A percentile compares a stretch with the other conserved stretches of the same genome.
These are phyloP conservation scores for Rhyacichthys aspro DNA, from an alignment of 2,797 vertebrate genomes.

Conservation along the genomic window DNA sequence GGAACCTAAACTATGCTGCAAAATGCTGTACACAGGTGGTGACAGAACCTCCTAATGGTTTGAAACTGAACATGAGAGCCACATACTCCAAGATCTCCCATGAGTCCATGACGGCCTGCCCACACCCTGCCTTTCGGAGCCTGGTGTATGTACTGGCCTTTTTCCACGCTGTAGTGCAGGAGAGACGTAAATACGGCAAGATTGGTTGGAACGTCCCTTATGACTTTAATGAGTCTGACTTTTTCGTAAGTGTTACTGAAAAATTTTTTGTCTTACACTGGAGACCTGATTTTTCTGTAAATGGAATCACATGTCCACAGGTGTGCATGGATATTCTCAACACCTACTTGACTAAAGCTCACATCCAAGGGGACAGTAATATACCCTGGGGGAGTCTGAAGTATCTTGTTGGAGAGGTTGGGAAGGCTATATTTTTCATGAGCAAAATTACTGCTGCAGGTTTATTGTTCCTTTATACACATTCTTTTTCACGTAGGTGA, in stretches of 20 bases:
- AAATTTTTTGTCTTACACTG: background rate
- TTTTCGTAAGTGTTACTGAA: conserved; percentile 80
- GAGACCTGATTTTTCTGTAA: conserved; percentile 9
- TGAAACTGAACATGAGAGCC: conserved; percentile 94
- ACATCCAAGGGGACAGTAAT: conserved; percentile 82
- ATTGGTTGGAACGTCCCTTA: conserved; percentile 95
- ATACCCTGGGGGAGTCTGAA: conserved; percentile 97
- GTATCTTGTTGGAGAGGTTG: conserved; percentile 95
- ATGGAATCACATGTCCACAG: conserved; percentile 68
- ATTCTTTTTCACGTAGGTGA: conserved; percentile 82
- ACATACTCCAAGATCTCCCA: conserved; percentile 91
- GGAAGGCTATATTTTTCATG: conserved; percentile 6
- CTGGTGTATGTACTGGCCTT: conserved; percentile 93
- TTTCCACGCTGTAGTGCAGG: conserved; percentile 97
- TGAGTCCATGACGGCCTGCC: conserved; percentile 82
- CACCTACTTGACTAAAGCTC: conserved; percentile 91
- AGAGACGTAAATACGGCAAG: conserved; percentile 96
- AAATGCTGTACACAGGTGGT: conserved; percentile 84
- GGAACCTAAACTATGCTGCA: too few species aligned
- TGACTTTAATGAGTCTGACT: conserved; percentile 97
- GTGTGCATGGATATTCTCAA: conserved; percentile 96
- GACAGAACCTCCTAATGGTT: conserved; percentile 93
- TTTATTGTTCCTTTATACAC: background rate
- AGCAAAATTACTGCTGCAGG: background rate
- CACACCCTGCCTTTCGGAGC: conserved; percentile 87